Base-by-base conservation (phyloP, 2,888 invertebrate genomes). In the Orthosia gothica region DNA sequence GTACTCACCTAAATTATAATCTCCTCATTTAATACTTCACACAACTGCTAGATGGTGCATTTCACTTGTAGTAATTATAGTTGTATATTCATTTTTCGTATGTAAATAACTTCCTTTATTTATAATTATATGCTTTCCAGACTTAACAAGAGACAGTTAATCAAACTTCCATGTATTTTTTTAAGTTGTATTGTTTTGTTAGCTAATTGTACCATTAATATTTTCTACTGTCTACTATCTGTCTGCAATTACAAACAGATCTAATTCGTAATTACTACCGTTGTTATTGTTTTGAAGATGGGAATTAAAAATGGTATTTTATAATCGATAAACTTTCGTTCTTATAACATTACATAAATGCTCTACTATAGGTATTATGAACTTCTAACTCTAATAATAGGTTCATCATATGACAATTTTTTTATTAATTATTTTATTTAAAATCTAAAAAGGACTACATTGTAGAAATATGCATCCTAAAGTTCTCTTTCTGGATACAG, bases 1-100 rank as follows among this genome's bases (percentile, higher is more conserved):
- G 18, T 64, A 45, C 45, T 1, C 50, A 23, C 13, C 26, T 18
- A 64, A 76, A 63, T 69, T 2, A 26, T 47, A 20, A 58, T 54
- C 49, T 20, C 26, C 5, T 52, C 50, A 63, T 49, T 66, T 16
- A 40, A 50, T 50, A 57, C 55, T 63, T 49, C 52, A 54, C 45
- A 26, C 20, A 54, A 16, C 23, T 57, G 40, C 9, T 40, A 9
- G 40, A 40, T 40, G 12, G 11, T 54, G 57, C 67, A 75, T 84
- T 84, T 84, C 70, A 68, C 70, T 74, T 61, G 16, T 49, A 12
- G n/a, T 73, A 69, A 72, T 65, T 59, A 55, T 62, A 65, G 52
- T 26, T 70, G 5, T 12, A 7, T 23, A 63, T 45, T 9, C 3
- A 47, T 55, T 71, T 67, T 70, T 68, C 64, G n/a, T 61, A 40